These are phyloP conservation scores for Lagopus muta DNA, from an alignment of 2,113 vertebrate genomes.

Conservation along the genomic window DNA sequence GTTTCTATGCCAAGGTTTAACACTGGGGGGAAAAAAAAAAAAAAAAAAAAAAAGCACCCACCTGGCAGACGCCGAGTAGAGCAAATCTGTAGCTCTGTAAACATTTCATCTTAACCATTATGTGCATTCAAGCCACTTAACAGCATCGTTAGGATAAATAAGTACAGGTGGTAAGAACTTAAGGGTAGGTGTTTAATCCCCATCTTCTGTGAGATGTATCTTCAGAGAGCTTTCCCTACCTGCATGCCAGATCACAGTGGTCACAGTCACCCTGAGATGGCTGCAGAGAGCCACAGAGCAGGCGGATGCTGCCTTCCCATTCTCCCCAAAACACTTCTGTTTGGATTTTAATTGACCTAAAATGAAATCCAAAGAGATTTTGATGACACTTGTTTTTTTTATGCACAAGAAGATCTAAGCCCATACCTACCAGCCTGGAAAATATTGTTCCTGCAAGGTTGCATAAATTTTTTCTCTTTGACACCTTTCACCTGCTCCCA, in stretches of 20 bases:
- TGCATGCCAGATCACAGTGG: background rate
- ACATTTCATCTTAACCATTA: background rate
- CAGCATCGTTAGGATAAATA: background rate
- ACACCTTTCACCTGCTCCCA: background rate
- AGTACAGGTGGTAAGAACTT: background rate
- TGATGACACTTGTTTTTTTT: background rate
- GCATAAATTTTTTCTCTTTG: background rate
- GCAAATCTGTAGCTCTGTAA: background rate
- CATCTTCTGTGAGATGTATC: background rate
- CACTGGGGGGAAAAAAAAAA: too few relatives aligned
- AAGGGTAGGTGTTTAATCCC: background rate
- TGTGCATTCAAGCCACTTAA: background rate
- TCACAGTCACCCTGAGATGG: background rate
- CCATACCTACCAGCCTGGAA: background rate
- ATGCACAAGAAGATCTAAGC: background rate
- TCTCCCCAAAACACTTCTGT: background rate
- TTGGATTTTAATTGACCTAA: background rate
- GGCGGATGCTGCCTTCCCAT: background rate
- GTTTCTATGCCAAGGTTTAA: background rate
- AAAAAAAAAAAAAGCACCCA: background rate
- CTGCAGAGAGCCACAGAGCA: accelerated
- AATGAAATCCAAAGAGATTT: background rate
- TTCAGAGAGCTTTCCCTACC: background rate
- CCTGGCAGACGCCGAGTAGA: background rate
- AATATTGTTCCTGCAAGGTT: background rate